A percentile compares a stretch with the other conserved stretches of the same genome.
These are phyloP conservation scores for Danio kyathit DNA, from an alignment of 2,797 vertebrate genomes.

Conservation along the genomic window DNA sequence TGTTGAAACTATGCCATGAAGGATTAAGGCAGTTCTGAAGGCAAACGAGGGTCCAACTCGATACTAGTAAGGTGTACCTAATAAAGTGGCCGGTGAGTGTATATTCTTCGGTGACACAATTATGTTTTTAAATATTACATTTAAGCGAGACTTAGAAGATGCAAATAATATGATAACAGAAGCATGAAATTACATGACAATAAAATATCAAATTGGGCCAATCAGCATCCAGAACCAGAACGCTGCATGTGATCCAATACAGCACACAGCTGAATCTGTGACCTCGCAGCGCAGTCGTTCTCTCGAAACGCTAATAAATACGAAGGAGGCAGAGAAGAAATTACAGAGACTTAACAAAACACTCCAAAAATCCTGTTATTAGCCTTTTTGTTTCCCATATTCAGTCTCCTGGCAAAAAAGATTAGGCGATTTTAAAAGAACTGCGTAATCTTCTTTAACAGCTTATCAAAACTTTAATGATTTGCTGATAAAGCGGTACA, in stretches of 20 bases:
- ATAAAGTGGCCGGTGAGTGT: too few species aligned
- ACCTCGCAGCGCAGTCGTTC: conserved; percentile 52
- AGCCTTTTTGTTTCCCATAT: conserved; percentile 77
- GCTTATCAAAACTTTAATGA: conserved; percentile 90
- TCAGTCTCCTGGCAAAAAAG: conserved; percentile 71
- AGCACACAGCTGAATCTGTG: neutral
- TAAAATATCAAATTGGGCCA: neutral
- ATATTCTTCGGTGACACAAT: too few species aligned
- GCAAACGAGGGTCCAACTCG: too few species aligned
- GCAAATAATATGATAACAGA: neutral
- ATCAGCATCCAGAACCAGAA: neutral
- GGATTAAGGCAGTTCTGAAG: too few species aligned
- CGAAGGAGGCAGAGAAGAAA: conserved; percentile 59
- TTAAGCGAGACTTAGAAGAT: neutral
- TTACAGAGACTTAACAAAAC: conserved; percentile 62
- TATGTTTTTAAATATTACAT: neutral
- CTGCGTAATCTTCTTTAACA: conserved; percentile 86
- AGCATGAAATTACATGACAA: neutral
- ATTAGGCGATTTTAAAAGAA: conserved; percentile 84
- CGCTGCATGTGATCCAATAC: neutral
- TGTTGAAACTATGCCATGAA: too few species aligned
- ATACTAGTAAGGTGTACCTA: too few species aligned
- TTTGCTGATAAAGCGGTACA: conserved; percentile 86
- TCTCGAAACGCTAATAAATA: conserved; percentile 52
- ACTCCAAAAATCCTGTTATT: conserved; percentile 76